A percentile compares a stretch with the other conserved stretches of the same genome.
Conservation (phyloP, 2,113 vertebrate species). For the Arvicanthis niloticus region DNA sequence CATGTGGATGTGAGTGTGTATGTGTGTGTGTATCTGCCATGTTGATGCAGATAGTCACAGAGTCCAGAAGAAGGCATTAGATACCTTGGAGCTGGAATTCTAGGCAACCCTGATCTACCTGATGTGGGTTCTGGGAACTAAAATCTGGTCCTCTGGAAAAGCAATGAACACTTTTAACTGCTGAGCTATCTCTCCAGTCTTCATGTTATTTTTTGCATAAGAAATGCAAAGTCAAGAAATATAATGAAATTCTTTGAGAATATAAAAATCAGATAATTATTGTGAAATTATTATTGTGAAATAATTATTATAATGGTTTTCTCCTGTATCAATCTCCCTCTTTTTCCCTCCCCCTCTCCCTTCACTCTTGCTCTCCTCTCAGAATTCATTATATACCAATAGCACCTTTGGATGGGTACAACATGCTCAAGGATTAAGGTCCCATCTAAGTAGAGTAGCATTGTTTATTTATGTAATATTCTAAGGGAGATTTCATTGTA, state of each 20-base stretch:
- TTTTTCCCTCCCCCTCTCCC: neutral
- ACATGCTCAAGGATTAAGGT: neutral
- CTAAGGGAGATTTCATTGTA: neutral
- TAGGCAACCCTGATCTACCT: neutral
- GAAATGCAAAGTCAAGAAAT: neutral
- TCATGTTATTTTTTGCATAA: neutral
- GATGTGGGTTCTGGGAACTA: neutral
- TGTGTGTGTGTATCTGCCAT: neutral
- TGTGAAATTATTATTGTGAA: neutral
- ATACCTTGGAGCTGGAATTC: neutral
- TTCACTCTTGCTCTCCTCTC: neutral
- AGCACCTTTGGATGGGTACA: neutral
- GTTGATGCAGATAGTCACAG: neutral
- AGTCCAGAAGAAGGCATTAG: neutral
- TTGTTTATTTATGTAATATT: neutral
- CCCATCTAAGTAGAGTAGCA: neutral
- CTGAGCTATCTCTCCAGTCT: neutral
- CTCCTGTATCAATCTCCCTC: neutral
- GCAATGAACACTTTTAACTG: neutral
- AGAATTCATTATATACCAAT: neutral
- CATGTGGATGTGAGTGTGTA: neutral
- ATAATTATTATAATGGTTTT: neutral
- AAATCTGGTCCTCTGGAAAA: neutral
- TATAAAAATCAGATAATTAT: neutral
- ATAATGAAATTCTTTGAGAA: neutral